phyloP scores from a whole-genome alignment of 1,140 invertebrate genomes.

The Heliconius hermathena region DNA sequence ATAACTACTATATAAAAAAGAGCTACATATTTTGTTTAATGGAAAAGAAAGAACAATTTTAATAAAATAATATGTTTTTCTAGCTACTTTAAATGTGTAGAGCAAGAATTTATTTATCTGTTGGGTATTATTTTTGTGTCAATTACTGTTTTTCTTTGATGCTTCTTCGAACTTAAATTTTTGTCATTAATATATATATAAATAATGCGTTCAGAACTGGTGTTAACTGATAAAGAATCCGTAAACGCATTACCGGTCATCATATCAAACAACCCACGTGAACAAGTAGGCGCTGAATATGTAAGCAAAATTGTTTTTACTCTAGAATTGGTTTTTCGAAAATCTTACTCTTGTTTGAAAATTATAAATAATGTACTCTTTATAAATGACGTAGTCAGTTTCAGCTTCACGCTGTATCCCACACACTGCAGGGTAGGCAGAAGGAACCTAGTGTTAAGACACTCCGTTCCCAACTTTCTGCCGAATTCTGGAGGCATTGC shows the following conservation, averaged over 20 bases:
- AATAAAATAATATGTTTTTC: background rate
- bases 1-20: too few species aligned
- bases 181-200: background rate
- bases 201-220: slow-evolving; percentile 19
- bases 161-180: background rate
- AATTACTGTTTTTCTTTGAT: background rate
- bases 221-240: slow-evolving; percentile 29
- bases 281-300: slow-evolving; percentile 47
- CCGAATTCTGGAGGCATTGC: too few species aligned
- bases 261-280: slow-evolving; percentile 48
- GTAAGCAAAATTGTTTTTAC: slow-evolving; percentile 22
- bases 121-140: background rate
- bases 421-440: too few species aligned
- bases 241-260: slow-evolving; percentile 45
- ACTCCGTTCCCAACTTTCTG: too few species aligned
- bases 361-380: too few species aligned
- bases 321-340: background rate
- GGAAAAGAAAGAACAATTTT: too few species aligned
- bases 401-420: too few species aligned
- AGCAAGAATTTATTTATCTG: background rate
- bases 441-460: too few species aligned
- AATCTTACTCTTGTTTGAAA: too few species aligned
- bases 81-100: background rate
- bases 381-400: background rate
- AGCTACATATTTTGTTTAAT: too few species aligned